A percentile compares a stretch with the other conserved stretches of the same genome.
phyloP scores from a whole-genome alignment of 2,888 invertebrate species.

The Alloplasta piceator region DNA sequence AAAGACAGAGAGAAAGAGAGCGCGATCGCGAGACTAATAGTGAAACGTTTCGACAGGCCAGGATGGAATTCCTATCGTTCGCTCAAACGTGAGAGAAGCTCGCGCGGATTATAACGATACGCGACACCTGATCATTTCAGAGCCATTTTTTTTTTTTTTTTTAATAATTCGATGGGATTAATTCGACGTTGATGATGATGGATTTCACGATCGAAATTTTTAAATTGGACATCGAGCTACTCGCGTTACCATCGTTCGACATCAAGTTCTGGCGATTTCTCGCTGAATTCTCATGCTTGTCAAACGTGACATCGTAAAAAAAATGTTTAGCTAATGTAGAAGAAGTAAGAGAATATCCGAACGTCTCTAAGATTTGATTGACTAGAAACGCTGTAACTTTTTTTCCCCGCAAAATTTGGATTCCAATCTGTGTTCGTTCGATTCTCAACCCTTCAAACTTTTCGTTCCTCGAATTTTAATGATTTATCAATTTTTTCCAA shows the following conservation, averaged over 20 bases:
- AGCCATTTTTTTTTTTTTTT: neutral
- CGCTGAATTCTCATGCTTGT: too few relatives aligned
- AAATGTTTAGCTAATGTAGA: too few relatives aligned
- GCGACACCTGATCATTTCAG: neutral
- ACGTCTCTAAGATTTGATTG: too few relatives aligned
- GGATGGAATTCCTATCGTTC: slow-evolving; percentile 39
- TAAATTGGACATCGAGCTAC: slow-evolving; percentile 9
- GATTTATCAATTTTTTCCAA: too few relatives aligned
- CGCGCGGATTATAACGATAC: slow-evolving; percentile 18
- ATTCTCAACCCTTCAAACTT: too few relatives aligned
- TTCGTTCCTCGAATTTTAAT: too few relatives aligned
- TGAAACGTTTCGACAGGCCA: slow-evolving; percentile 22
- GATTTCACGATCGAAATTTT: slow-evolving; percentile 41
- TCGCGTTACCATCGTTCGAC: slow-evolving; percentile 12
- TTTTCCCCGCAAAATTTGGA: too few relatives aligned
- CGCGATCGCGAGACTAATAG: slow-evolving; percentile 37
- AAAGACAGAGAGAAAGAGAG: neutral
- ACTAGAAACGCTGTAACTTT: too few relatives aligned
- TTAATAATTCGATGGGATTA: slow-evolving; percentile 51
- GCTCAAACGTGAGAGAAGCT: slow-evolving; percentile 34
- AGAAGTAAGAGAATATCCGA: too few relatives aligned
- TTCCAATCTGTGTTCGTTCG: too few relatives aligned
- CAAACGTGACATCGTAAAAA: too few relatives aligned
- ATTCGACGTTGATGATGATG: slow-evolving; percentile 47
- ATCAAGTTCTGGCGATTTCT: neutral